Conservation (phyloP, 2,888 invertebrate genomes). For the Myopa tessellatipennis region DNA sequence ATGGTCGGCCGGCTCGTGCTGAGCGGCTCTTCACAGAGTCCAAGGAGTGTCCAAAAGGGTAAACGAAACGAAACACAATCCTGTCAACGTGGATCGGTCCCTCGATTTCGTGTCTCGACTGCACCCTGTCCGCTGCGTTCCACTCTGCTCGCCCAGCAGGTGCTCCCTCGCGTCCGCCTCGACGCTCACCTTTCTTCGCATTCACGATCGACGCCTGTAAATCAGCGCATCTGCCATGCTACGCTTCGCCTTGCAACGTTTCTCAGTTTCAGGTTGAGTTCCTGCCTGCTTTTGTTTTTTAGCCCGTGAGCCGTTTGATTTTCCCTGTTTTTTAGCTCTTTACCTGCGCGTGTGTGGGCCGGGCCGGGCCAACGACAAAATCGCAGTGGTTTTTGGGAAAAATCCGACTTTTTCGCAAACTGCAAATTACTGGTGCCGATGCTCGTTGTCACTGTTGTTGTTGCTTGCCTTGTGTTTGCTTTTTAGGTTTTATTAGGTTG, state of each 20-base stretch:
- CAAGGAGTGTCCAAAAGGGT: too few species aligned
- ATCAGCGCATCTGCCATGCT: constrained; percentile 23
- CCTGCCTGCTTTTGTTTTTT: background rate
- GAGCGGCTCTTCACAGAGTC: too few species aligned
- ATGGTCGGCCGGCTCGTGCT: too few species aligned
- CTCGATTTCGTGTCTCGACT: too few species aligned
- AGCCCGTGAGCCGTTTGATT: background rate
- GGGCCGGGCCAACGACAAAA: background rate
- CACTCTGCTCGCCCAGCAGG: too few species aligned
- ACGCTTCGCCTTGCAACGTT: background rate
- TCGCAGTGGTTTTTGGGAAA: background rate
- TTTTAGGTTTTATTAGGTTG: background rate
- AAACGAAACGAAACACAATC: too few species aligned
- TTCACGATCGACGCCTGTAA: constrained; percentile 27
- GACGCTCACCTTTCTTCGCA: background rate
- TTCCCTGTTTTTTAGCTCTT: background rate
- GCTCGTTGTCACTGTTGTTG: background rate
- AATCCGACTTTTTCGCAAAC: background rate
- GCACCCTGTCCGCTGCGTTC: too few species aligned
- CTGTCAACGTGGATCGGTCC: too few species aligned
- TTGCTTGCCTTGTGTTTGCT: background rate
- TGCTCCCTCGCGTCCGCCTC: too few species aligned
- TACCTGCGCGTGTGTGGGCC: background rate
- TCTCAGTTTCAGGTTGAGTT: background rate
- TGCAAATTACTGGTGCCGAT: background rate